These are phyloP conservation scores for Paramormyrops kingsleyae DNA, from an alignment of 2,113 vertebrate species.

Conservation along the genomic window DNA sequence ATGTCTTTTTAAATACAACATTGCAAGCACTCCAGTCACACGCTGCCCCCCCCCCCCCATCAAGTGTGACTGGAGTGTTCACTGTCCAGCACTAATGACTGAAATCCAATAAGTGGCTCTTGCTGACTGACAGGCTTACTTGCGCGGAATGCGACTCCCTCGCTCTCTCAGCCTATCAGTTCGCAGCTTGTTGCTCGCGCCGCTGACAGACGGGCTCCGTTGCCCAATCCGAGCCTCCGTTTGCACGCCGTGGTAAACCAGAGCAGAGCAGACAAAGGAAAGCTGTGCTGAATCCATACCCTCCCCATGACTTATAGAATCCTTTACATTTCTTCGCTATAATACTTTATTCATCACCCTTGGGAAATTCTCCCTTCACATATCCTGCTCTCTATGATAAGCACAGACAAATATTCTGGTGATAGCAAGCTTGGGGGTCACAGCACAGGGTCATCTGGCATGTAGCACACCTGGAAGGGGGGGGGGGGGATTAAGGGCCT, in stretches of 20 bases:
- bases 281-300: background rate
- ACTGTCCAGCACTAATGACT: slow-evolving; percentile 52
- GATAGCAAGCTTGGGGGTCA: background rate
- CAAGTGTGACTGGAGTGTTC: slow-evolving; percentile 57
- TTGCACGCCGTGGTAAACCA: background rate
- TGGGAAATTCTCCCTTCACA: background rate
- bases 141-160: slow-evolving; percentile 53
- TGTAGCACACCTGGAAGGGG: background rate
- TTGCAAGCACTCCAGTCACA: background rate
- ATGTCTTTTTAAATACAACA: background rate
- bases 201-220: background rate
- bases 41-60: background rate
- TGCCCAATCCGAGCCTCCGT: background rate
- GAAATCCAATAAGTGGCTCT: slow-evolving; percentile 64
- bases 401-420: background rate
- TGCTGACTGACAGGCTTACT: slow-evolving; percentile 52
- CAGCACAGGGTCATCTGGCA: background rate
- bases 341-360: background rate
- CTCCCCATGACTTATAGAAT: background rate
- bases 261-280: background rate
- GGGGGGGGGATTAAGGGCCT: background rate
- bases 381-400: background rate
- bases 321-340: background rate
- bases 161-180: slow-evolving; percentile 18
- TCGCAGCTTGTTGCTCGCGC: background rate